phyloP scores from a whole-genome alignment of 1,140 invertebrate genomes.

The Coenobita brevimanus region DNA sequence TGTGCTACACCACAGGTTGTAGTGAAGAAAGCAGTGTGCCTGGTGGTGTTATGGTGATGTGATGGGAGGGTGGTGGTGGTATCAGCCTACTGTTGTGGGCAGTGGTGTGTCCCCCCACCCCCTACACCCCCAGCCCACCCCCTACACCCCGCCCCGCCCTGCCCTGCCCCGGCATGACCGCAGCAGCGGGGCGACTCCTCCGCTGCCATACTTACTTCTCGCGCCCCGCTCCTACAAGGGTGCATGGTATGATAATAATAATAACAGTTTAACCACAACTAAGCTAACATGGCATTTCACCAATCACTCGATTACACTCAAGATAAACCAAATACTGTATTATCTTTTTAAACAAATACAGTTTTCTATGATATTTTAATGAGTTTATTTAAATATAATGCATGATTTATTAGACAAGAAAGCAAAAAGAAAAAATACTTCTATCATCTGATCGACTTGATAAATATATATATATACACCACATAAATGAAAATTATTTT shows the following conservation, averaged over 20 bases:
- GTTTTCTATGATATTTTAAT: constrained; percentile 14
- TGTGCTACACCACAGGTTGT: no score
- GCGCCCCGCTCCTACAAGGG: constrained; percentile 61
- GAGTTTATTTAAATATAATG: constrained; percentile 36
- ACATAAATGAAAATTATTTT: constrained; percentile 24
- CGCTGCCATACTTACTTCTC: constrained; percentile 61
- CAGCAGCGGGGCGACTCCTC: background rate
- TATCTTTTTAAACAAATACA: constrained; percentile 2
- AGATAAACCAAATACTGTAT: constrained; percentile 31
- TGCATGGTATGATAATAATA: constrained; percentile 65
- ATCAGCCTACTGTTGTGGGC: constrained; percentile 16
- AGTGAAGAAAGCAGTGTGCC: no score
- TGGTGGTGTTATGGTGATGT: background rate
- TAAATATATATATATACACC: constrained; percentile 25
- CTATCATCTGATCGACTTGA: constrained; percentile 26
- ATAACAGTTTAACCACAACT: constrained; percentile 63
- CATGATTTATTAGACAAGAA: constrained; percentile 21
- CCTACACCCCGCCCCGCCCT: background rate
- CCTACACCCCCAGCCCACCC: constrained; percentile 15
- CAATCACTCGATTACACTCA: constrained; percentile 59
- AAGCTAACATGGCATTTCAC: constrained; percentile 55
- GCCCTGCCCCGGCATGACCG: background rate
- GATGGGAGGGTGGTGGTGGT: constrained; percentile 21
- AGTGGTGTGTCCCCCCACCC: constrained; percentile 4
- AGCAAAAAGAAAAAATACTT: constrained; percentile 32